Evolutionary conservation across 2,113 vertebrate genomes (phyloP), one percentile per base, ranked within the genome.

Genomic region (Nestor notabilis): DNA sequence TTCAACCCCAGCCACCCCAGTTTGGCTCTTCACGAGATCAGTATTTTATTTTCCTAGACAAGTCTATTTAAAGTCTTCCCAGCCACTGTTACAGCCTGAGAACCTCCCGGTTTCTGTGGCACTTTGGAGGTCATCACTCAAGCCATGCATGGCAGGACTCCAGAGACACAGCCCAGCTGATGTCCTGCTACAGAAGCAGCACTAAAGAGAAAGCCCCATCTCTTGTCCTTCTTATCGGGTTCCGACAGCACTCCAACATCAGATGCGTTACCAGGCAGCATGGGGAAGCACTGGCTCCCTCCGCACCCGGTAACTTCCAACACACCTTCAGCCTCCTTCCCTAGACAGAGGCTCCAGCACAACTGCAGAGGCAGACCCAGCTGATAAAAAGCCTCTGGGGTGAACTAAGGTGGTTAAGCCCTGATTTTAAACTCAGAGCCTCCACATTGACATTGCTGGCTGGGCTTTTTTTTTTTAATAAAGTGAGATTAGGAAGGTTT

Each of bases 1-100:
- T 23, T 49, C 29, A 16, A 18, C 5, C 3, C 17, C 19, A 44
- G 10, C 1, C 10, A 1, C 4, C 7, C 4, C 13, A 5, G 1
- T 69, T 14, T 61, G 49, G 49, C 35, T 91, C 71, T 83, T 71
- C 39, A 63, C 53, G 86, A 83, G 44, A 76, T 35, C 31, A 72
- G 1, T 55, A 50, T 28, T 61, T 39, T 4, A 39, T 65, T 72
- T 60, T 47, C 65, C 44, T 21, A 28, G 16, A 47, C 50, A 90
- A n/a, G 31, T 56, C 55, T 66, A 24, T 41, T 68, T 46, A 65
- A 76, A 63, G 6, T 4, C 25, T 70, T 64, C 28, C 33, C 31
- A 84, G 20, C 25, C 43, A 71, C 20, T 24, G 4, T 18, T 23
- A 58, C 29, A 68, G 79, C 65, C 11, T 31, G 20, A 88, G 66